Evolutionary conservation across 2,113 vertebrate genomes (phyloP).

Genomic region (Rutilus rutilus): DNA sequence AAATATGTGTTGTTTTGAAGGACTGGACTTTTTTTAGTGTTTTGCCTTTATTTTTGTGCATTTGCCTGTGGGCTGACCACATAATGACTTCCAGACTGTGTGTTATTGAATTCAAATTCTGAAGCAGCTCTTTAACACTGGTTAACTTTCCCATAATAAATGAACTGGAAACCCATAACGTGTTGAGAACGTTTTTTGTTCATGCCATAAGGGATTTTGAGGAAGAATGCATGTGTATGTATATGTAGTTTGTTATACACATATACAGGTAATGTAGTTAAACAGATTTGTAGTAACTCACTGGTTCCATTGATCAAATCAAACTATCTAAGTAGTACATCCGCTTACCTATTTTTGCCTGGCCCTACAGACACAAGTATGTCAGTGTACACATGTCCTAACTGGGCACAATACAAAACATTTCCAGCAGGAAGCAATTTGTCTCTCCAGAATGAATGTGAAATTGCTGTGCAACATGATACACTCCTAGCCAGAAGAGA

Average conservation of each 20-base stretch:
- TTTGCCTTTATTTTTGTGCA: neutral
- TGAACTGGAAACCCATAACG: neutral
- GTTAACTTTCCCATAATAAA: slow-evolving; percentile 7
- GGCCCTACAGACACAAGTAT: neutral
- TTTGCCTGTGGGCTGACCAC: neutral
- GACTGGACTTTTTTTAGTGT: neutral
- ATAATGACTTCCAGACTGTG: neutral
- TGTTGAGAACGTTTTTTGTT: neutral
- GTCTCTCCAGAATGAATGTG: neutral
- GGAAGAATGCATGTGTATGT: neutral
- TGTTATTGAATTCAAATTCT: neutral
- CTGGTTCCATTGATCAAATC: neutral
- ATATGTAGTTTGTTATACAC: neutral
- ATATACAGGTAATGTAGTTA: neutral
- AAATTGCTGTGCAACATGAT: neutral
- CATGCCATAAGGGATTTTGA: neutral
- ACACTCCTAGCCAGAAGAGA: neutral
- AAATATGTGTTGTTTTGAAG: slow-evolving; percentile 1
- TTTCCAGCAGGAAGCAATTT: neutral
- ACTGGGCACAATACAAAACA: neutral
- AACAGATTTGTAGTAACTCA: neutral
- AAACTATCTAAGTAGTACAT: neutral
- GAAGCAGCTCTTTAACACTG: neutral
- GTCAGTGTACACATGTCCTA: neutral
- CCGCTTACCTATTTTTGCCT: neutral